These are phyloP conservation scores for Osmoderma eremita DNA, from an alignment of 2,888 invertebrate genomes.

Conservation along the genomic window DNA sequence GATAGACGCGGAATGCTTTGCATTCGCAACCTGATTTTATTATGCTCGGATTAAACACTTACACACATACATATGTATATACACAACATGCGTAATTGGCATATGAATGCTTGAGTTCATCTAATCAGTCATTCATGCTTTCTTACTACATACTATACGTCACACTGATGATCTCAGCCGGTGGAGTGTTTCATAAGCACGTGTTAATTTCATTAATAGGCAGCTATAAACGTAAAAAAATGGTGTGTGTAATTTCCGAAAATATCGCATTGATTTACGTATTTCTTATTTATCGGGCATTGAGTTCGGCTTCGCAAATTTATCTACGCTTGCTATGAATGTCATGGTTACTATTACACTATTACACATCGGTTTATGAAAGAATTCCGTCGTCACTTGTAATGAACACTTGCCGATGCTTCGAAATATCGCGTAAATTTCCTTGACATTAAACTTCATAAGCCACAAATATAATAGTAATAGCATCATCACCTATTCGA, in stretches of 20 bases:
- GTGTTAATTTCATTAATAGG: conserved; percentile 5
- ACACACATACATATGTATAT: no score
- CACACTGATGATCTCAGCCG: background rate
- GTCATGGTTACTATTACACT: conserved; percentile 13
- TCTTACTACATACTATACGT: background rate
- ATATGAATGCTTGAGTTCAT: background rate
- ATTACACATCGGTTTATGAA: conserved; percentile 6
- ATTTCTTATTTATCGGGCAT: background rate
- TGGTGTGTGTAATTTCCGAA: no score
- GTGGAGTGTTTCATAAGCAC: conserved; percentile 7
- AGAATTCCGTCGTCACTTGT: background rate
- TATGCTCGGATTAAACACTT: background rate
- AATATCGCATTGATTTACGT: background rate
- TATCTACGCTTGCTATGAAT: background rate
- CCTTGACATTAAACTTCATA: conserved; percentile 32
- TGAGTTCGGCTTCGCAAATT: no score
- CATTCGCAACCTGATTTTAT: background rate
- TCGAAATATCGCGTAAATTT: conserved; percentile 17
- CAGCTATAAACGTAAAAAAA: background rate
- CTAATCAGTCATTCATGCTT: conserved; percentile 2
- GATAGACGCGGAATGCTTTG: background rate
- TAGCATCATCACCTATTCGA: no score
- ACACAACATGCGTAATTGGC: background rate
- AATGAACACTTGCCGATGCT: background rate
- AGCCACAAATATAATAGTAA: background rate